Conservation (phyloP, 1,140 invertebrate species). For the Aphidius ervi region DNA sequence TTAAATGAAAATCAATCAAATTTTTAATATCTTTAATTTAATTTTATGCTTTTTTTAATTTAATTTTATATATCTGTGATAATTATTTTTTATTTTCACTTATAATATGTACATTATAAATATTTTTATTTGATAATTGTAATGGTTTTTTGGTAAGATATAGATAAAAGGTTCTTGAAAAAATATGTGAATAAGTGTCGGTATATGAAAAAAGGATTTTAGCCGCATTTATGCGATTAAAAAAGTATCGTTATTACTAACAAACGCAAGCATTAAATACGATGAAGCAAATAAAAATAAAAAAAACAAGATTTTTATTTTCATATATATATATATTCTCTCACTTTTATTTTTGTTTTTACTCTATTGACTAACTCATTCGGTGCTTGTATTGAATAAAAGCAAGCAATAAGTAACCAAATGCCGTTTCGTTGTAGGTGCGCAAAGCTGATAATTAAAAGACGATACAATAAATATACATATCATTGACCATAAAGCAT, state of each 20-base stretch:
- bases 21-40: too few species aligned
- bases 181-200: constrained; percentile 10
- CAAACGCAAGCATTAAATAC: constrained; percentile 29
- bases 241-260: constrained; percentile 11
- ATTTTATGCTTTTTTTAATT: too few species aligned
- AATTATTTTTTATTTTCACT: too few species aligned
- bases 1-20: too few species aligned
- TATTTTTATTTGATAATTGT: constrained; percentile 25
- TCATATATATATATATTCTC: background rate
- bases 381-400: constrained; percentile 7
- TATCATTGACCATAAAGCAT: constrained; percentile 53
- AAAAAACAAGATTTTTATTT: background rate
- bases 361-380: too few species aligned
- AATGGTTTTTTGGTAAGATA: constrained; percentile 25
- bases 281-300: constrained; percentile 6
- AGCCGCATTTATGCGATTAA: constrained; percentile 12
- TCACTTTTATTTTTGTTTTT: too few species aligned
- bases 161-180: constrained; percentile 6
- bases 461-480: constrained; percentile 54
- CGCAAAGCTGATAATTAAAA: constrained; percentile 54
- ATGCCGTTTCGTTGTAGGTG: constrained; percentile 51
- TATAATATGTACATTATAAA: too few species aligned
- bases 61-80: too few species aligned
- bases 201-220: constrained; percentile 24
- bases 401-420: constrained; percentile 48